These are phyloP conservation scores for Drosophila formosana DNA, from an alignment of 2,888 invertebrate species.

Conservation along the genomic window DNA sequence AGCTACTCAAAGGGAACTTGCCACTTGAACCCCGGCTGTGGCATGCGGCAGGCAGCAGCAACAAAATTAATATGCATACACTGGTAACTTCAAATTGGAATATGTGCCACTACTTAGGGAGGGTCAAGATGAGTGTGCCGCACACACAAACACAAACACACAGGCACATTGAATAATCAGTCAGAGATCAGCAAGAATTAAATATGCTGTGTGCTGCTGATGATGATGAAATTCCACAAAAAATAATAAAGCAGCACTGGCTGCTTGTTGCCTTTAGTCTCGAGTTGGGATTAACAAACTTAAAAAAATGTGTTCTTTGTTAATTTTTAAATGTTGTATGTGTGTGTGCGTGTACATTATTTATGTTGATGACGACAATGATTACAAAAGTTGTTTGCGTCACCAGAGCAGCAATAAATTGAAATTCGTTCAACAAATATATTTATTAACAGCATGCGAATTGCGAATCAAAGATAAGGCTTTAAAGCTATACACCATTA, in stretches of 20 bases:
- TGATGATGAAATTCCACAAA: constrained; percentile 18
- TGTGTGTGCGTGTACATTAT: background rate
- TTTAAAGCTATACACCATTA: too few relatives aligned
- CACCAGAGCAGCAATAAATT: background rate
- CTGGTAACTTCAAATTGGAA: constrained; percentile 41
- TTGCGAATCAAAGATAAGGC: too few relatives aligned
- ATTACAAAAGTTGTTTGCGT: background rate
- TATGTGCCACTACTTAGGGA: constrained; percentile 28
- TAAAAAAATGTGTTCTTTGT: background rate
- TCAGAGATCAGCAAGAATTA: constrained; percentile 36
- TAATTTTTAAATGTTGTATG: background rate
- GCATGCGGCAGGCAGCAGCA: constrained; percentile 25
- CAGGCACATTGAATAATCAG: constrained; percentile 26
- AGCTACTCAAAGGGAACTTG: constrained; percentile 57
- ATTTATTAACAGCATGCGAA: background rate
- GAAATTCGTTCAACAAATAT: background rate
- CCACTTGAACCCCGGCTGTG: constrained; percentile 68
- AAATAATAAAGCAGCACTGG: background rate
- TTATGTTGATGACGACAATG: background rate
- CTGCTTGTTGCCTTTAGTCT: background rate
- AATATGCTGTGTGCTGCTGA: constrained; percentile 10
- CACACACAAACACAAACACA: constrained; percentile 12
- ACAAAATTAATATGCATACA: constrained; percentile 61
- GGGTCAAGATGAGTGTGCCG: constrained; percentile 34
- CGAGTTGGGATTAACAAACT: background rate